Conservation (phyloP, 2,888 invertebrate species). For the Ennomos quercinarius region DNA sequence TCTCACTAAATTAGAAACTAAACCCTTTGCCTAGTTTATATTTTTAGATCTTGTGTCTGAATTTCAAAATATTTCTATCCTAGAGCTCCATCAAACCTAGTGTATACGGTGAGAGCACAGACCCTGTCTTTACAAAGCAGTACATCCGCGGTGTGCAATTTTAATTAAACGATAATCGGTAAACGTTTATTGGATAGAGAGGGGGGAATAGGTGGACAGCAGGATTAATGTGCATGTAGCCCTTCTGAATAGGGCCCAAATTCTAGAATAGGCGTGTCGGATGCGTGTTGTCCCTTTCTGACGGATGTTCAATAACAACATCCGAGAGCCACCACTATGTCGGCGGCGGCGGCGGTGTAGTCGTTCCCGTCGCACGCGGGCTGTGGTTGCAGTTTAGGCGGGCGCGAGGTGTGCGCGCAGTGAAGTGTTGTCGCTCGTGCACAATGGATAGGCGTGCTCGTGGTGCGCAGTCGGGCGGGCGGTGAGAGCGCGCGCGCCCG, state of each 20-base stretch:
- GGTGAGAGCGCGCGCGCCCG: slow-evolving; percentile 54
- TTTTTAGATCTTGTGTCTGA: too few species aligned
- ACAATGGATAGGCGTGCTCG: slow-evolving; percentile 54
- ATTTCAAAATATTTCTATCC: too few species aligned
- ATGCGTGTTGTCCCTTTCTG: slow-evolving; percentile 7
- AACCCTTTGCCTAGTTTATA: too few species aligned
- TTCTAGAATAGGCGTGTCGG: slow-evolving; percentile 1
- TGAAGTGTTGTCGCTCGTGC: slow-evolving; percentile 23
- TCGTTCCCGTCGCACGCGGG: slow-evolving; percentile 20
- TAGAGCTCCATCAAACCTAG: too few species aligned
- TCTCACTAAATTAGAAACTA: too few species aligned
- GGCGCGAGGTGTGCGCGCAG: slow-evolving; percentile 9
- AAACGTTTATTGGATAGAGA: too few species aligned
- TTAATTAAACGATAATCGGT: too few species aligned
- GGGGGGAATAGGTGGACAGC: too few species aligned
- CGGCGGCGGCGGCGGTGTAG: not conserved
- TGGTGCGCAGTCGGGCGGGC: slow-evolving; percentile 59
- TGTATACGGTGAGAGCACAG: too few species aligned
- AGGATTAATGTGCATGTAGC: not conserved
- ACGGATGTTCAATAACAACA: not conserved
- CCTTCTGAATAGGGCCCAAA: not conserved
- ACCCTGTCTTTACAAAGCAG: too few species aligned
- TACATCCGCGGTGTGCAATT: too few species aligned
- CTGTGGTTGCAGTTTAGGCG: slow-evolving; percentile 3
- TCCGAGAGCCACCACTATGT: not conserved